Conservation (phyloP, 2,113 vertebrate genomes). For the Chiloscyllium plagiosum region DNA sequence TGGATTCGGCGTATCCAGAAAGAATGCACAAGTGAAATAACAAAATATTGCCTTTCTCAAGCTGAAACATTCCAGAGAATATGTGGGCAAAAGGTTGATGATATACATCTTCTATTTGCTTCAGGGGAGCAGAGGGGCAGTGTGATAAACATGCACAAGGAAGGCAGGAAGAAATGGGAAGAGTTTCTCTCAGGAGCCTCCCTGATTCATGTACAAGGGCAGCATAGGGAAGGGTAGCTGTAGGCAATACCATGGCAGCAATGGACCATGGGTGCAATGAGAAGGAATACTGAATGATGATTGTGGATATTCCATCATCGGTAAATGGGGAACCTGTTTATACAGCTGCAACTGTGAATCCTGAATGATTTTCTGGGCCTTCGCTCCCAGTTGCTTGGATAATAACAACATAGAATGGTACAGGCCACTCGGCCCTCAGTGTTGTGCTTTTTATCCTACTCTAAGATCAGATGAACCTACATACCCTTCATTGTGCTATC, state of each 20-base stretch:
- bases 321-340: not conserved
- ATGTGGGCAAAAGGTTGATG: not conserved
- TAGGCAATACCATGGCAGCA: not conserved
- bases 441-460: too few species aligned
- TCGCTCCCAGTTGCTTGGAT: not conserved
- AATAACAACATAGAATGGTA: too few species aligned
- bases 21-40: not conserved
- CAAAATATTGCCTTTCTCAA: not conserved
- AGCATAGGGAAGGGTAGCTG: not conserved
- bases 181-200: too few species aligned
- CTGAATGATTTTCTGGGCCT: not conserved
- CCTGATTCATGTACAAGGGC: not conserved
- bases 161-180: not conserved
- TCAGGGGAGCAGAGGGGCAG: not conserved
- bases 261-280: not conserved
- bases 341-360: not conserved
- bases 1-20: not conserved
- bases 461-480: too few species aligned
- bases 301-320: not conserved
- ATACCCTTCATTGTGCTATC: too few species aligned
- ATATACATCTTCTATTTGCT: not conserved
- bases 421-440: too few species aligned
- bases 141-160: not conserved
- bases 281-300: not conserved
- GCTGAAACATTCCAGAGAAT: not conserved